These are phyloP conservation scores for Odocoileus hemionus DNA, from an alignment of 2,113 vertebrate species.

Conservation along the genomic window DNA sequence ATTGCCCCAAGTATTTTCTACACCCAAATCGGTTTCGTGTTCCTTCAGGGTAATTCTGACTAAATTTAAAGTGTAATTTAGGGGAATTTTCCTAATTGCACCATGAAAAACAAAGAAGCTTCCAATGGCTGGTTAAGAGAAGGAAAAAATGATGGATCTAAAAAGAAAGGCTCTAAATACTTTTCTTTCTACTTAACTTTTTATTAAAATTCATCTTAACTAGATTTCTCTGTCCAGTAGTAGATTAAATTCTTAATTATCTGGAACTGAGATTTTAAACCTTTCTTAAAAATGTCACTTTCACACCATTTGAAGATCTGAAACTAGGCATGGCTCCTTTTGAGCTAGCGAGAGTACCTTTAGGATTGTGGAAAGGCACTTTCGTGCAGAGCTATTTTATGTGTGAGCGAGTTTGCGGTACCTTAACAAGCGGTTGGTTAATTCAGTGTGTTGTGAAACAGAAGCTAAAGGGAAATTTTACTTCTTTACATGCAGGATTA, in stretches of 20 bases:
- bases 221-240: neutral
- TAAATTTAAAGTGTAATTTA: neutral
- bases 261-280: neutral
- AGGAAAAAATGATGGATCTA: neutral
- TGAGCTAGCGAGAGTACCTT: neutral
- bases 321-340: neutral
- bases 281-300: neutral
- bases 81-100: neutral
- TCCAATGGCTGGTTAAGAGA: neutral
- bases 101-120: neutral
- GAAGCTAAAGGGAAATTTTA: neutral
- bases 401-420: neutral
- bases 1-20: neutral
- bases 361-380: neutral
- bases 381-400: neutral
- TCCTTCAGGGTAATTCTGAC: slow-evolving; percentile 6
- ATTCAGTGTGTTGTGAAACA: neutral
- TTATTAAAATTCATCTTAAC: slow-evolving; percentile 15
- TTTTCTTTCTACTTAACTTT: neutral
- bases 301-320: neutral
- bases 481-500: neutral
- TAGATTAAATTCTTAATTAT: neutral
- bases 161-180: neutral
- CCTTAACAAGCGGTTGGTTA: neutral
- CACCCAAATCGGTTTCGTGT: neutral